These are phyloP conservation scores for Nomada fucata DNA, from an alignment of 2,888 invertebrate species.

Conservation along the genomic window DNA sequence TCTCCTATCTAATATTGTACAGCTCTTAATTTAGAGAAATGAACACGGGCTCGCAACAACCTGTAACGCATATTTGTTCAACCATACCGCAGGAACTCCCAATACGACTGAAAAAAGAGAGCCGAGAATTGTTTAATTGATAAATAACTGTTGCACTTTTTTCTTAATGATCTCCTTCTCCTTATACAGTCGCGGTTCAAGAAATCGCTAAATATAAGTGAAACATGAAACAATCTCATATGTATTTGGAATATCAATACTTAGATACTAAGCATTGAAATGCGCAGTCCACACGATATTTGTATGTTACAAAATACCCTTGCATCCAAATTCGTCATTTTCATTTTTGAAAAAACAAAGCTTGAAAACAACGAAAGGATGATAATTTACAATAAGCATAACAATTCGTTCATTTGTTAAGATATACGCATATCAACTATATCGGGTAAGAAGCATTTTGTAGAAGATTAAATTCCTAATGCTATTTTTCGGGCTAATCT, in stretches of 20 bases:
- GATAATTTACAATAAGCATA: conserved; percentile 8
- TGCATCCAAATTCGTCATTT: not conserved
- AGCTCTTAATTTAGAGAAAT: conserved; percentile 70
- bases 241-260: conserved; percentile 22
- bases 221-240: conserved; percentile 28
- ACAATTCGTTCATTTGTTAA: conserved; percentile 2
- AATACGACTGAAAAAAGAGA: conserved; percentile 53
- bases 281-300: conserved; percentile 7
- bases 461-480: not conserved
- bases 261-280: conserved; percentile 36
- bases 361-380: not conserved
- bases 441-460: conserved; percentile 10
- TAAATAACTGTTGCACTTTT: conserved; percentile 27
- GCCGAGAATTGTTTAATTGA: conserved; percentile 14
- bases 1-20: conserved; percentile 69
- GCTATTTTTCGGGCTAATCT: conserved; percentile 4
- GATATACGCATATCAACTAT: conserved; percentile 25
- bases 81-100: conserved; percentile 72
- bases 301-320: conserved; percentile 31
- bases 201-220: conserved; percentile 15
- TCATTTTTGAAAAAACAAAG: not conserved
- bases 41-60: conserved; percentile 59
- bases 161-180: not conserved
- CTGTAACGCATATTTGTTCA: too few species aligned
- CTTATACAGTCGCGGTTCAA: conserved; percentile 5